Evolutionary conservation across 2,888 invertebrate species (phyloP), one percentile per base, ranked within the genome.

Genomic region (Gibbula magus): DNA sequence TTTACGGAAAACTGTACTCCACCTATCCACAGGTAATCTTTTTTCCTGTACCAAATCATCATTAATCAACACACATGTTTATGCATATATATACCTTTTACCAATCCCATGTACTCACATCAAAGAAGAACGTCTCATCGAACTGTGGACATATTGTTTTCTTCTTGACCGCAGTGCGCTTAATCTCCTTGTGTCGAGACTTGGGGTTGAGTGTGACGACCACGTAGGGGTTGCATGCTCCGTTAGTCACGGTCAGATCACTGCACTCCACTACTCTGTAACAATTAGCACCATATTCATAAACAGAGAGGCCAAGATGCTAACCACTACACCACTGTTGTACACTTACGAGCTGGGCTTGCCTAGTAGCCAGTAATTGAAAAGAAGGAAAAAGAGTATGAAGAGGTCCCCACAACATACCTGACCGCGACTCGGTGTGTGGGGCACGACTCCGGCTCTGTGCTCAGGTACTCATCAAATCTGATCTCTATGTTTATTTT

Each of bases 181-280:
- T 89, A 1, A 88, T 82, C 39, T 91, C 91, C 67, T 86, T 86
- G 75, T 84, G 81, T 96, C 86, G 95, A 94, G 88, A 96, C 95
- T 93, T 95, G 95, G 92, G 96, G 96, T 95, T 94, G 80, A 96
- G 95, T 32, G 91, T 32, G 76, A 96, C 95, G 90, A 97, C 95
- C 86, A 96, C 97, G 93, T 96, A 97, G 18, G 98, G 97, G 94
- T 98, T 97, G 94, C 97, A 98, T 89, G 96, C 95, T 88, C 97
- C 97, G 93, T 96, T 97, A 92, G 96, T 96, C 86, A 97, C 95
- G 84, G 97, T 96, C 92, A 98, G 94, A 93, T 97, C 97, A 85
- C 96, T 95, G 93, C 97, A 97, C 93, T 97, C 97, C 86, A 96
- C 94, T 82, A 97, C 95, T 86, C 96, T 93, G 83, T 4, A 85